Evolutionary conservation across 2,797 vertebrate genomes (phyloP).

Genomic region (Amblyraja radiata): DNA sequence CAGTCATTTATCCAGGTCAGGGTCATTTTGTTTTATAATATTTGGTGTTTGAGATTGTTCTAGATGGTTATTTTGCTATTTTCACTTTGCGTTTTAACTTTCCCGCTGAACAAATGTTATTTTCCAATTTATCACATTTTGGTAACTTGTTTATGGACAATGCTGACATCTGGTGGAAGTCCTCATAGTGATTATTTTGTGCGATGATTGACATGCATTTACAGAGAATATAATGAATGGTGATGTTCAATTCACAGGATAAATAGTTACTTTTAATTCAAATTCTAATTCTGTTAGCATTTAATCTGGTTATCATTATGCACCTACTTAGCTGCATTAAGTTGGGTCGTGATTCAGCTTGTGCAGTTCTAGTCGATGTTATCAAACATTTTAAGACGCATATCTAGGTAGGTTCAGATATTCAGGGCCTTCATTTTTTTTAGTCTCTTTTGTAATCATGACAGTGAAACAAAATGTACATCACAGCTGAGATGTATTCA

Average conservation of each 20-base stretch:
- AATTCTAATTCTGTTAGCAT: not conserved
- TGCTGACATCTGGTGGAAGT: constrained; percentile 4
- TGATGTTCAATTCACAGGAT: not conserved
- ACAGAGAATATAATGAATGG: not conserved
- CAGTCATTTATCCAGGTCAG: too few relatives aligned
- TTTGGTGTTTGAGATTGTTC: too few relatives aligned
- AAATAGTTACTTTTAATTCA: not conserved
- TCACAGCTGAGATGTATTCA: not conserved
- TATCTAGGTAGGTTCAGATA: not conserved
- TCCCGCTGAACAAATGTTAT: too few relatives aligned
- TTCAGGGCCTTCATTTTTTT: not conserved
- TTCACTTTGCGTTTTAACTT: too few relatives aligned
- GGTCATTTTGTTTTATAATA: too few relatives aligned
- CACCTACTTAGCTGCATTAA: too few relatives aligned
- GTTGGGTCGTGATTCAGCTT: not conserved
- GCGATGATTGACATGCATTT: not conserved
- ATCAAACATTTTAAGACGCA: not conserved
- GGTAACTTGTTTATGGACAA: constrained; percentile 2
- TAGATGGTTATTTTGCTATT: too few relatives aligned
- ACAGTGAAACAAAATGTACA: not conserved
- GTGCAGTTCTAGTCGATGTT: not conserved
- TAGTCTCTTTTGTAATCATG: not conserved
- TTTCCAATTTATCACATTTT: too few relatives aligned
- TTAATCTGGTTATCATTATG: not conserved
- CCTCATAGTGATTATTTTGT: not conserved